Evolutionary conservation across 2,888 invertebrate species (phyloP).

Genomic region (Torymus aiolomorphi): DNA sequence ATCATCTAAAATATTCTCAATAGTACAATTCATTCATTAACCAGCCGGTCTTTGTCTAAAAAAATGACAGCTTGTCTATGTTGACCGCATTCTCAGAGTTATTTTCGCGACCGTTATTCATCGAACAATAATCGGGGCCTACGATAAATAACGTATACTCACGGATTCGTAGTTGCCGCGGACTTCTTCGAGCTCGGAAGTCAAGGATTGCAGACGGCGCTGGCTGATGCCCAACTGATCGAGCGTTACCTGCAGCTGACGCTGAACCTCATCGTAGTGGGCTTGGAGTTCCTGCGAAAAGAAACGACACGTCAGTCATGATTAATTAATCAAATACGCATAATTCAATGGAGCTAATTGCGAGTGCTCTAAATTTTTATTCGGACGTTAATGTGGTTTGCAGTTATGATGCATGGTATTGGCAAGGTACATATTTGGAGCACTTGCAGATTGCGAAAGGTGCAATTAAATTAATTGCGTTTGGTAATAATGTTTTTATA

Average conservation of each 20-base stretch:
- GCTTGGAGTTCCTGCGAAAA: slow-evolving; percentile 88
- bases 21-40: too few relatives aligned
- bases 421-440: too few relatives aligned
- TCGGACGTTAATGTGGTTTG: neutral
- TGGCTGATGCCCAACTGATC: slow-evolving; percentile 94
- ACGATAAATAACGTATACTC: slow-evolving; percentile 67
- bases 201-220: slow-evolving; percentile 92
- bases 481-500: too few relatives aligned
- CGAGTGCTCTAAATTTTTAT: neutral
- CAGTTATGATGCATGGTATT: too few relatives aligned
- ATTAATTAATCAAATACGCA: neutral
- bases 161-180: slow-evolving; percentile 92
- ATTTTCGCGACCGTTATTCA: slow-evolving; percentile 11
- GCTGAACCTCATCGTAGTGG: slow-evolving; percentile 97
- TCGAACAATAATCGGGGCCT: neutral
- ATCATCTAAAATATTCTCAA: too few relatives aligned
- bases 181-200: slow-evolving; percentile 96
- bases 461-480: too few relatives aligned
- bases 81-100: neutral
- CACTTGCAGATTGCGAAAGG: too few relatives aligned
- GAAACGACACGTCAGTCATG: neutral
- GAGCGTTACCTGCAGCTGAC: slow-evolving; percentile 95
- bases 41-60: too few relatives aligned
- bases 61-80: too few relatives aligned
- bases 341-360: neutral